phyloP scores from a whole-genome alignment of 53 echinoderm and acorn worm species.

The Patiria pectinifera region DNA sequence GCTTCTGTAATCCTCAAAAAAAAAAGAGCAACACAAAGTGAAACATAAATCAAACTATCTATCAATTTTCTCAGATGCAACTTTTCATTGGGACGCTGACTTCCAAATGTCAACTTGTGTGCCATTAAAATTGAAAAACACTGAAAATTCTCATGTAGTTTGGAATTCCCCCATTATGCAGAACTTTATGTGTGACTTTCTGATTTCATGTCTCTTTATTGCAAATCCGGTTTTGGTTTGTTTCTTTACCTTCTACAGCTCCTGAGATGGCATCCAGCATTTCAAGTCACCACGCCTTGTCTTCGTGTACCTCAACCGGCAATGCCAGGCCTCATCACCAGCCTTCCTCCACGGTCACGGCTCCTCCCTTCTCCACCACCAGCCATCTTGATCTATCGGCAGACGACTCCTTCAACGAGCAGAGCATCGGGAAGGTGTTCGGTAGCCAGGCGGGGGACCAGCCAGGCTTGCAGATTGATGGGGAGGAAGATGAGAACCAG shows the following conservation, averaged over 20 bases:
- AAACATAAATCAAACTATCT: neutral
- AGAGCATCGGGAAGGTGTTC: slow-evolving; percentile 46
- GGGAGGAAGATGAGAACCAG: slow-evolving; percentile 42
- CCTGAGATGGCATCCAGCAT: neutral
- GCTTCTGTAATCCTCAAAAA: too few species aligned
- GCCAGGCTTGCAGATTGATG: neutral
- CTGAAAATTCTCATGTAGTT: neutral
- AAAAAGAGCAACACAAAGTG: neutral
- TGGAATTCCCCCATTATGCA: neutral
- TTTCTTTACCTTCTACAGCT: neutral
- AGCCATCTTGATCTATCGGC: slow-evolving; percentile 12
- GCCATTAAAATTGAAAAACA: too few species aligned
- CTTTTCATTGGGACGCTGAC: neutral
- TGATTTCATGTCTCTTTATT: neutral
- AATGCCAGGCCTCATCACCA: neutral
- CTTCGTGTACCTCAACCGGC: slow-evolving; percentile 9
- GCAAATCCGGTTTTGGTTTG: too few species aligned
- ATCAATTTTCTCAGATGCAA: neutral
- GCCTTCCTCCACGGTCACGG: neutral
- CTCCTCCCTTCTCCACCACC: slow-evolving; percentile 13
- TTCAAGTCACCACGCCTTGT: slow-evolving; percentile 1
- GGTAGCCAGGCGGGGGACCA: neutral
- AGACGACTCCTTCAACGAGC: slow-evolving; percentile 31
- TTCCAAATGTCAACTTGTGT: too few species aligned
- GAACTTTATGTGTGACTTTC: neutral